phyloP scores from a whole-genome alignment of 2,888 invertebrate species.

The Crocallis elinguaria region DNA sequence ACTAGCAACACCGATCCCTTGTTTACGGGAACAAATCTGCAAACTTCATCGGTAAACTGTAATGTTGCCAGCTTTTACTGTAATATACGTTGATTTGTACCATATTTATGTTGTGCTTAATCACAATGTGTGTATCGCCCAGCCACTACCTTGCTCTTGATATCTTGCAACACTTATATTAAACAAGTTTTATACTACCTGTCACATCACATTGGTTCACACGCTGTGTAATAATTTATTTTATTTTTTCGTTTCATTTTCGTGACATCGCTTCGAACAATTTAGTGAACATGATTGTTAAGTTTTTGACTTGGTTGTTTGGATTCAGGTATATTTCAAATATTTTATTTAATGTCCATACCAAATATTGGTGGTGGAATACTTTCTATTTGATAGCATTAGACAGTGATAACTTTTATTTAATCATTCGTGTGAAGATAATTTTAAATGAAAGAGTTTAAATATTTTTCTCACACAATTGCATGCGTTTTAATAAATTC shows the following conservation, averaged over 20 bases:
- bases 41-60: conserved; percentile 7
- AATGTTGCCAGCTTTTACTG: conserved; percentile 17
- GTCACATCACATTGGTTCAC: conserved; percentile 10
- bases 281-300: conserved; percentile 8
- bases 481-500: neutral
- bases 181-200: conserved; percentile 54
- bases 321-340: conserved; percentile 12
- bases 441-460: neutral
- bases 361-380: neutral
- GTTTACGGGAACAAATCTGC: neutral
- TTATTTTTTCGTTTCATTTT: neutral
- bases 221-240: conserved; percentile 10
- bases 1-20: conserved; percentile 3
- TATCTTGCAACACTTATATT: conserved; percentile 70
- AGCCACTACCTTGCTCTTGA: neutral
- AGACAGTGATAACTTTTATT: neutral
- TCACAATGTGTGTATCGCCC: neutral
- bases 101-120: neutral
- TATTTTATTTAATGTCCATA: neutral
- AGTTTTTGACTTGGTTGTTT: conserved; percentile 21
- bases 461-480: neutral
- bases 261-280: neutral
- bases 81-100: neutral
- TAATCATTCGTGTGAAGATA: neutral
- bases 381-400: no score